Evolutionary conservation across 2,797 vertebrate species (phyloP).

Genomic region (Syngnathus acus): DNA sequence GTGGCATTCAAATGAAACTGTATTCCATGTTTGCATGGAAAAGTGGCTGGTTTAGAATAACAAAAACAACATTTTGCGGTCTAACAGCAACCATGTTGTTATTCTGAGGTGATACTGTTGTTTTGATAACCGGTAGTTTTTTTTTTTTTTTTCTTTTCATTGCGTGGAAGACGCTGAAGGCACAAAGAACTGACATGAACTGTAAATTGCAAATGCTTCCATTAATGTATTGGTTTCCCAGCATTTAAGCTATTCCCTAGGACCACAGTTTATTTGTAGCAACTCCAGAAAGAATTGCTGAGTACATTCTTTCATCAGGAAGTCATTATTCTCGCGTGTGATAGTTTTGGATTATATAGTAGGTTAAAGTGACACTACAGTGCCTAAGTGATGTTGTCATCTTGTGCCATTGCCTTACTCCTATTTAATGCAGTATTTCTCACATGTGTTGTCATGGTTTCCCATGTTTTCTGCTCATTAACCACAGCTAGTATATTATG

Average conservation of each 20-base stretch:
- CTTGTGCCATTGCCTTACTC: slow-evolving; percentile 37
- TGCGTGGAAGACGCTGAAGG: not conserved
- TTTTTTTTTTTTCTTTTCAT: not conserved
- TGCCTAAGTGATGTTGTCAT: slow-evolving; percentile 56
- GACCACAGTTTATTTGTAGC: not conserved
- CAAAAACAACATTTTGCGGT: not conserved
- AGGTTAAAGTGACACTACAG: slow-evolving; percentile 44
- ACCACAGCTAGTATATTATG: not conserved
- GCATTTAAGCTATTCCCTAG: not conserved
- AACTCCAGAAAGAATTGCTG: not conserved
- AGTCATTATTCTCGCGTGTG: slow-evolving; percentile 2
- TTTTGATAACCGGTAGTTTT: not conserved
- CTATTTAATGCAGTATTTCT: slow-evolving; percentile 22
- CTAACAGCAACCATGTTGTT: not conserved
- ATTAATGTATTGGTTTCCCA: not conserved
- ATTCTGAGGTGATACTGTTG: not conserved
- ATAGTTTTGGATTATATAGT: slow-evolving; percentile 28
- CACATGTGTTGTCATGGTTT: not conserved
- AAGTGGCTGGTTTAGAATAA: slow-evolving; percentile 77
- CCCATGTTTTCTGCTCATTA: not conserved
- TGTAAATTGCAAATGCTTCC: not conserved
- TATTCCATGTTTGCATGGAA: slow-evolving; percentile 77
- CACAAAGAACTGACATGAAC: not conserved
- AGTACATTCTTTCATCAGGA: not conserved
- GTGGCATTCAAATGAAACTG: slow-evolving; percentile 86